Evolutionary conservation across 1,140 invertebrate species (phyloP), one percentile per base, ranked within the genome.

Genomic region (Cardiocondyla obscurior): DNA sequence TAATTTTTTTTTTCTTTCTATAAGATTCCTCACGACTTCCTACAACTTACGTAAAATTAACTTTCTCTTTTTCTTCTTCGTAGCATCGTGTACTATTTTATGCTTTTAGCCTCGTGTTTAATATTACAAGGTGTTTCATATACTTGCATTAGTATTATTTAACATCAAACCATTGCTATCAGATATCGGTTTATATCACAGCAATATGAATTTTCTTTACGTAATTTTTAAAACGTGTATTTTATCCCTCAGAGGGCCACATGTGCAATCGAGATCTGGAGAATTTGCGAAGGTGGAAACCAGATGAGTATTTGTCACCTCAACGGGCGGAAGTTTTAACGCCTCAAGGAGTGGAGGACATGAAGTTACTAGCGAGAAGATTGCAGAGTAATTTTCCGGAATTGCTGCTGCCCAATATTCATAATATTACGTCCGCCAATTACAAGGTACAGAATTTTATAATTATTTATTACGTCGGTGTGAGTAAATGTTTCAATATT

Each of bases 221-320:
- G 3, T 12, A 16, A 70, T 53, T 65, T 28, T 12, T 8, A n/a
- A 60, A 33, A 19, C 1, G 2, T 39, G 1, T 39, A 1, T 12
- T 62, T 30, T 39, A 0, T 60, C 46, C 33, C 30, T 10, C 74
- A 94, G 94, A 87, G 42, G 93, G 94, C n/a, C 90, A 82, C 49
- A 81, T 95, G 73, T 94, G 94, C 72, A 84, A 91, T 44, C 81
- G 90, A 28, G 94, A 95, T 87, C 84, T 94, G 36, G 86, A 92
- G 3, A 90, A 92, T 84, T 69, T 95, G 7, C 87, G 88, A 74
- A 86, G 83, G 30, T 94, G 94, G 94, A 58, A 83, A 19, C 85
- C 90, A 12, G 65, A 91, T 60, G 67, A 30, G 0, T 88, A 90
- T 58, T 79, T 94, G 3, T 83, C 42, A 0, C n/a, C 77, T 10